Evolutionary conservation across 2,797 vertebrate genomes (phyloP).

Genomic region (Pampus argenteus): DNA sequence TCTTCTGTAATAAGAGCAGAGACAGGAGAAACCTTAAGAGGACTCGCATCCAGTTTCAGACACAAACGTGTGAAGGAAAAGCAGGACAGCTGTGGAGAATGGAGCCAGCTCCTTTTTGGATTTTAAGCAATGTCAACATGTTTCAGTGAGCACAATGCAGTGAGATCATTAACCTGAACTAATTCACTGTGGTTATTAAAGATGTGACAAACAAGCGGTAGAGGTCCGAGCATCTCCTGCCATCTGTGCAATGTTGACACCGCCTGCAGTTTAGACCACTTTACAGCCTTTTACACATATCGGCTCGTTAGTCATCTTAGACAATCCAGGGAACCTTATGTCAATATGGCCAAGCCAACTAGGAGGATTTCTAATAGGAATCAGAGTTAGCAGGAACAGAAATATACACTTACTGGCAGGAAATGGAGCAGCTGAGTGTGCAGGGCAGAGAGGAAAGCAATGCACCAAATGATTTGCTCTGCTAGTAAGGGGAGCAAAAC

Average conservation of each 20-base stretch:
- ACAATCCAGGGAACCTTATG: not conserved
- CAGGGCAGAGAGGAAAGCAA: not conserved
- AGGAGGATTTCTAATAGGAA: constrained; percentile 12
- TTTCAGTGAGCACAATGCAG: not conserved
- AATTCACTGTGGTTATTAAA: not conserved
- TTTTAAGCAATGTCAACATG: not conserved
- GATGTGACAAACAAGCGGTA: constrained; percentile 27
- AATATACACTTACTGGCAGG: not conserved
- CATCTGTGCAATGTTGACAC: constrained; percentile 64
- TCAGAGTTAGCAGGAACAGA: not conserved
- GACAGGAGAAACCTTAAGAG: not conserved
- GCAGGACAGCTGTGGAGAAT: not conserved
- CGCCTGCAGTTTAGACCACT: constrained; percentile 27
- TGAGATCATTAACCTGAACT: not conserved
- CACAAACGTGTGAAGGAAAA: not conserved
- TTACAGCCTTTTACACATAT: constrained; percentile 31
- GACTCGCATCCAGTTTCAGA: not conserved
- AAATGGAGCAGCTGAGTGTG: not conserved
- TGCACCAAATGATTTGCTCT: not conserved
- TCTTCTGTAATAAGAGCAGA: constrained; percentile 86
- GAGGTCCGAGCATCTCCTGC: constrained; percentile 9
- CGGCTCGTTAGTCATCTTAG: constrained; percentile 17
- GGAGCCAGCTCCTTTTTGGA: not conserved
- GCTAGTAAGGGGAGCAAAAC: not conserved
- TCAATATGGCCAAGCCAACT: constrained; percentile 3